Conservation (phyloP, 1,140 invertebrate genomes). For the Orussus abietinus region DNA sequence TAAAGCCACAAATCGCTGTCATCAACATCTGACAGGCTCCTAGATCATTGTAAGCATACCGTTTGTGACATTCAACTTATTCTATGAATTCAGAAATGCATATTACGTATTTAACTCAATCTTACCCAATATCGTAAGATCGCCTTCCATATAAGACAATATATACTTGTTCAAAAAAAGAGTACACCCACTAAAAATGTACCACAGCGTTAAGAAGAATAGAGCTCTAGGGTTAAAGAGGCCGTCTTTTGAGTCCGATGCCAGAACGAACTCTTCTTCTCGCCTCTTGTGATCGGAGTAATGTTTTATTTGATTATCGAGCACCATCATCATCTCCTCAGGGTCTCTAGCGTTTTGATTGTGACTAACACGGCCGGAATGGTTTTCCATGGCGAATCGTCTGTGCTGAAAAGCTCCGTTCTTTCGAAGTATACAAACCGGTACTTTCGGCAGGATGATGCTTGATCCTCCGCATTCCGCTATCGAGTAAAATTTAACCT, state of each 20-base stretch:
- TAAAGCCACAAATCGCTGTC: constrained; percentile 71
- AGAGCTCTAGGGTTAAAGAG: constrained; percentile 64
- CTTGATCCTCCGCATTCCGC: not conserved
- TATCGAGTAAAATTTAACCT: not conserved
- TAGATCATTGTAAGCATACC: constrained; percentile 27
- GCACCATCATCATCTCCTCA: constrained; percentile 29
- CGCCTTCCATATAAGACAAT: constrained; percentile 71
- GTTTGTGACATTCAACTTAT: too few relatives aligned
- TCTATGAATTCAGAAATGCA: too few relatives aligned
- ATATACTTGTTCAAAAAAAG: constrained; percentile 84
- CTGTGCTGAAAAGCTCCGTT: not conserved
- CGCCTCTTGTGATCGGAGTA: constrained; percentile 36
- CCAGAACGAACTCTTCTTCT: constrained; percentile 33
- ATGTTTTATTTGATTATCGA: constrained; percentile 30
- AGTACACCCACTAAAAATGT: constrained; percentile 74
- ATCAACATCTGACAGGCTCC: constrained; percentile 74
- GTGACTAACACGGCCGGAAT: constrained; percentile 32
- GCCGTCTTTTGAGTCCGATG: constrained; percentile 47
- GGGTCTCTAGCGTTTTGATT: constrained; percentile 31
- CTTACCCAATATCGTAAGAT: constrained; percentile 74
- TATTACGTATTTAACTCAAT: constrained; percentile 14
- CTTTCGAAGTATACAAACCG: not conserved
- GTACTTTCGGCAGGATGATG: not conserved
- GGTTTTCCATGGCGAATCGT: constrained; percentile 35
- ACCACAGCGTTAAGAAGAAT: constrained; percentile 71